Percentiles rank a stretch among this genome's conserved stretches.
Evolutionary conservation across 2,888 invertebrate species (phyloP).

Genomic region (Thymelicus lineola): DNA sequence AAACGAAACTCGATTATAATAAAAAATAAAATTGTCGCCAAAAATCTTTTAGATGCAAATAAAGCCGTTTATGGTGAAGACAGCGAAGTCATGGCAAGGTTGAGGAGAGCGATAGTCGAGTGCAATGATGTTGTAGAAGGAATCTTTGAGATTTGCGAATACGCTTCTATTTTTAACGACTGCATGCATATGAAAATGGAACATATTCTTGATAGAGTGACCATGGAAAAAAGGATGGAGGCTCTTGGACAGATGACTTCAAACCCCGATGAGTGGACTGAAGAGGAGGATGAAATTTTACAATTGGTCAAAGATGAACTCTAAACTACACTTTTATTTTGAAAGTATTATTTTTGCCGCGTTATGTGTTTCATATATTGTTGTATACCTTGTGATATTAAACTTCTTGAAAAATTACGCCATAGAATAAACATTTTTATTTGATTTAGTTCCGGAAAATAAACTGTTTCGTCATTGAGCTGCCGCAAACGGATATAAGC

Average conservation of each 20-base stretch:
- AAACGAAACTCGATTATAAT: slow-evolving; percentile 70
- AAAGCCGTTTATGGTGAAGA: slow-evolving; percentile 70
- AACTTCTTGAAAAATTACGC: too few relatives aligned
- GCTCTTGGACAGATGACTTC: slow-evolving; percentile 71
- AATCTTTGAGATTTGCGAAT: slow-evolving; percentile 77
- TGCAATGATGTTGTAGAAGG: slow-evolving; percentile 60
- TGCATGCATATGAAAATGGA: slow-evolving; percentile 82
- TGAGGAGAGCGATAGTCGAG: slow-evolving; percentile 64
- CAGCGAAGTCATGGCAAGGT: slow-evolving; percentile 65
- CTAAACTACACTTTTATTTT: slow-evolving; percentile 42
- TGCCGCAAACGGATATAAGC: too few relatives aligned
- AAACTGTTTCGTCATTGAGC: too few relatives aligned
- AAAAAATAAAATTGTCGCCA: slow-evolving; percentile 64
- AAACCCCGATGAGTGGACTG: slow-evolving; percentile 68
- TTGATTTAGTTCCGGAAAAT: too few relatives aligned
- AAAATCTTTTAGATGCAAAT: slow-evolving; percentile 66
- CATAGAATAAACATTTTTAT: too few relatives aligned
- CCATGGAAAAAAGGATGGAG: slow-evolving; percentile 75
- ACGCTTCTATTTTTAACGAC: slow-evolving; percentile 75
- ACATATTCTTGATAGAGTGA: slow-evolving; percentile 73
- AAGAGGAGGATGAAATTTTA: slow-evolving; percentile 71
- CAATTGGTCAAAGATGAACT: slow-evolving; percentile 74
- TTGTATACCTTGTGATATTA: too few relatives aligned
- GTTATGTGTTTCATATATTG: too few relatives aligned
- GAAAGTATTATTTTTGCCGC: too few relatives aligned